These are phyloP conservation scores for Oncorhynchus tshawytscha DNA, from an alignment of 2,113 vertebrate genomes.

Conservation along the genomic window DNA sequence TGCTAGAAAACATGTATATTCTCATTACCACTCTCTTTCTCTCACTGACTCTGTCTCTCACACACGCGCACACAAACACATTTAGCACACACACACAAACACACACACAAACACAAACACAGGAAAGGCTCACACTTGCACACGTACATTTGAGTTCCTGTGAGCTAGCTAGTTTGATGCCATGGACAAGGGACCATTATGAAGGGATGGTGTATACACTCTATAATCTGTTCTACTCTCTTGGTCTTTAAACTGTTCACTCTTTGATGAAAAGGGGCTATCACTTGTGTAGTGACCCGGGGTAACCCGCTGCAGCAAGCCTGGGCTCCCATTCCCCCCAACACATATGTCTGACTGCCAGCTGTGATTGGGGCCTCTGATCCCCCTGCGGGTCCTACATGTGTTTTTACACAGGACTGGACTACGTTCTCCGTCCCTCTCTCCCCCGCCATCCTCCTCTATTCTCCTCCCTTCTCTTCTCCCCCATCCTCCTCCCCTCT, in stretches of 20 bases:
- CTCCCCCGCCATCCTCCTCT: neutral
- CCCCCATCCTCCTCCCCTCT: neutral
- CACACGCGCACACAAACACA: neutral
- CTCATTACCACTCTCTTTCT: neutral
- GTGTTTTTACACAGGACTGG: constrained; percentile 37
- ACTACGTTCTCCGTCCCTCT: neutral
- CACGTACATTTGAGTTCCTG: neutral
- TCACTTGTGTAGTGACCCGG: constrained; percentile 55
- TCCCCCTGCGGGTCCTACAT: constrained; percentile 45
- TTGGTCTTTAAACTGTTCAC: constrained; percentile 27
- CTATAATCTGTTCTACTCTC: constrained; percentile 33
- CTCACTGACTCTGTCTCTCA: neutral
- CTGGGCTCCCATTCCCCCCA: constrained; percentile 29
- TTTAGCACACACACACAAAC: neutral
- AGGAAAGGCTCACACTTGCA: neutral
- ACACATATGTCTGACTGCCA: constrained; percentile 53
- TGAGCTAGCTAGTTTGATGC: neutral
- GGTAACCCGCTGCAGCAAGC: constrained; percentile 38
- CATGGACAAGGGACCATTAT: constrained; percentile 29
- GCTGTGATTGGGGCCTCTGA: constrained; percentile 52
- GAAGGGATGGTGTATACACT: constrained; percentile 10
- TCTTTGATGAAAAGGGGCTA: constrained; percentile 41
- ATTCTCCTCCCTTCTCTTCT: neutral
- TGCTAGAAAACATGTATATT: constrained; percentile 20
- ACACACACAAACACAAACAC: constrained; percentile 7